Base-by-base conservation (phyloP, 1,140 invertebrate genomes). In the Caenorhabditis briggsae region DNA sequence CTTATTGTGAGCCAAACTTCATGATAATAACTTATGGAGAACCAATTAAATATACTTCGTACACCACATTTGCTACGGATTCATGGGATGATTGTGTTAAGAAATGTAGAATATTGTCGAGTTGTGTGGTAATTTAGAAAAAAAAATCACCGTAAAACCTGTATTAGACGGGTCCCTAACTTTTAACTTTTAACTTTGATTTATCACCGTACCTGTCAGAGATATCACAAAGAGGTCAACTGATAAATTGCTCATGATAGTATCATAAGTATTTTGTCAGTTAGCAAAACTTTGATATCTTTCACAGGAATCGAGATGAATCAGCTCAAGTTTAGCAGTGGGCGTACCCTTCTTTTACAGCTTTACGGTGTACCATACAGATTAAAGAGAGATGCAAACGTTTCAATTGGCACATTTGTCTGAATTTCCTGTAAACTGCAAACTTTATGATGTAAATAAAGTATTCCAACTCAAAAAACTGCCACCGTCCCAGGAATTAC, bases 21-120 rank as follows among this genome's bases (percentile, higher is more conserved):
- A 70, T 70, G 64, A 70, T 70, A 70, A 41, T 70, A 14, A 70
- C 64, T 46, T 70, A 70, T 46, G 64, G 64, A 5, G 43, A 46
- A 70, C 64, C 64, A 18, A 46, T 8, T 5, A 70, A 70, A 6
- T 70, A 16, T 18, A 43, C 64, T 16, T 43, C 16, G 14, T 43
- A 2, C 18, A 46, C 8, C 18, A 5, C 64, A 70, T 18, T 18
- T 18, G 43, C 41, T 46, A 41, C 64, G 9, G 7, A 0, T 43
- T 18, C 64, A 2, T 70, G 64, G 64, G 41, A 70, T 70, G 33
- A 70, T 70, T 70, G 64, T 46, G 64, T 70, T 12, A n/a, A 43
- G 9, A 2, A 70, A 8, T 70, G 64, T 70, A 43, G 43, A 18
- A 5, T 16, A 8, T 23, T 5, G 8, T 0, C 5, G 20, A 70